Evolutionary conservation across 2,113 vertebrate species (phyloP).

Genomic region (Corapipo altera): DNA sequence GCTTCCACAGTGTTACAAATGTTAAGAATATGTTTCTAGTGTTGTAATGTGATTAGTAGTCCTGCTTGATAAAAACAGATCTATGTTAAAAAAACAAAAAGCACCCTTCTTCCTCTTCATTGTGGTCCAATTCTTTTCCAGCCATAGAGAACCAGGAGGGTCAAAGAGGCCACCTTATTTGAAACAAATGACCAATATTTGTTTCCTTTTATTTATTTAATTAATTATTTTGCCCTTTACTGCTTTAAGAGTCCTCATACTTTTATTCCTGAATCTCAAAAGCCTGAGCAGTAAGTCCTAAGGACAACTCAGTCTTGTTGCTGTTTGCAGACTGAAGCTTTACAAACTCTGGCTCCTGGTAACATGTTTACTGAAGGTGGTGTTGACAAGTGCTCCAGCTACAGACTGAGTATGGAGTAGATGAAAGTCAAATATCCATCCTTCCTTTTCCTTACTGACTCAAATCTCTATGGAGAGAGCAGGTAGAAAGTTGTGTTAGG

Average conservation of each 20-base stretch:
- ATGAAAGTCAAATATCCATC: not conserved
- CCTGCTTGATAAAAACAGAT: not conserved
- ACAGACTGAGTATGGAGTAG: not conserved
- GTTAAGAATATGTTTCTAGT: not conserved
- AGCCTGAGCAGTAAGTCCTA: not conserved
- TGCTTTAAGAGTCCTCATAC: constrained; percentile 1
- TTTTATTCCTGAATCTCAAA: constrained; percentile 15
- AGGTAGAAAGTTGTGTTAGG: not conserved
- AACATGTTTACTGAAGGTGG: not conserved
- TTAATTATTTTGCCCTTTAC: not conserved
- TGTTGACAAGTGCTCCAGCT: not conserved
- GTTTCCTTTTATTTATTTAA: not conserved
- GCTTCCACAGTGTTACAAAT: not conserved
- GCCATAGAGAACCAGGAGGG: not conserved
- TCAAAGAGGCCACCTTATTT: not conserved
- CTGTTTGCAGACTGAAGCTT: not conserved
- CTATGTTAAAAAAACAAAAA: not conserved
- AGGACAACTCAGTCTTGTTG: not conserved
- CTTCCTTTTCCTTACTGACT: not conserved
- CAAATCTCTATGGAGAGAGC: not conserved
- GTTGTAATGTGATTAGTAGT: not conserved
- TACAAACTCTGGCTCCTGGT: not conserved
- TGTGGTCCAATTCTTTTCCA: not conserved
- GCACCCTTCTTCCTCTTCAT: not conserved
- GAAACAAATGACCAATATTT: not conserved